These are phyloP conservation scores for Amorpha juglandis DNA, from an alignment of 2,888 invertebrate species.

Conservation along the genomic window DNA sequence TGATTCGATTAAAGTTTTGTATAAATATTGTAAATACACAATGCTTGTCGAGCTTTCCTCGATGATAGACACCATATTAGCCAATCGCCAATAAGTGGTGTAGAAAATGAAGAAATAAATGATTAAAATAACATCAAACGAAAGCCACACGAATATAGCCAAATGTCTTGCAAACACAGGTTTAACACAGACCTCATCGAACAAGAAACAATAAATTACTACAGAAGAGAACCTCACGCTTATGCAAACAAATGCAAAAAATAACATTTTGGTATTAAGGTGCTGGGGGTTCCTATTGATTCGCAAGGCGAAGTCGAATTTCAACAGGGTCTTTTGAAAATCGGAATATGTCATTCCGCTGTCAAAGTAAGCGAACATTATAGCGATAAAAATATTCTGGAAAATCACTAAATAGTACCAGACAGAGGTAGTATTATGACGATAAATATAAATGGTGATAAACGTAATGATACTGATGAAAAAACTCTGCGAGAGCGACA, in stretches of 20 bases:
- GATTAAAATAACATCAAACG: conserved; percentile 8
- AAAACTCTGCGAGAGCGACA: not conserved
- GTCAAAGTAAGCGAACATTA: not conserved
- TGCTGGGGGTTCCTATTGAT: not conserved
- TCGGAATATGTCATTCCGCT: conserved; percentile 7
- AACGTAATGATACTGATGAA: not conserved
- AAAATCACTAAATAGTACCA: not conserved
- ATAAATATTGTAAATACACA: conserved; percentile 2
- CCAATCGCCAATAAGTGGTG: conserved; percentile 1
- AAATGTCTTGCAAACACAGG: not conserved
- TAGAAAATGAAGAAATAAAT: conserved; percentile 18
- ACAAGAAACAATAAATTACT: conserved; percentile 1
- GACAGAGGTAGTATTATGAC: too few species aligned
- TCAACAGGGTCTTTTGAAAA: conserved; percentile 2
- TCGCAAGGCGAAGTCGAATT: not conserved
- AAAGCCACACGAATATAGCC: not conserved
- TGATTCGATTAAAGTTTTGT: conserved; percentile 5
- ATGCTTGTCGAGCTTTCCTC: not conserved
- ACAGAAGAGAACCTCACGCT: not conserved
- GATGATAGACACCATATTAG: not conserved
- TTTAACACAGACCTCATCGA: not conserved
- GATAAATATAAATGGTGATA: not conserved
- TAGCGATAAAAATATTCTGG: not conserved
- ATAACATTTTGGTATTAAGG: not conserved
- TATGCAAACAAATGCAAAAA: not conserved